Evolutionary conservation across 2,888 invertebrate species (phyloP), one percentile per base, ranked within the genome.

Genomic region (Euproctis similis): DNA sequence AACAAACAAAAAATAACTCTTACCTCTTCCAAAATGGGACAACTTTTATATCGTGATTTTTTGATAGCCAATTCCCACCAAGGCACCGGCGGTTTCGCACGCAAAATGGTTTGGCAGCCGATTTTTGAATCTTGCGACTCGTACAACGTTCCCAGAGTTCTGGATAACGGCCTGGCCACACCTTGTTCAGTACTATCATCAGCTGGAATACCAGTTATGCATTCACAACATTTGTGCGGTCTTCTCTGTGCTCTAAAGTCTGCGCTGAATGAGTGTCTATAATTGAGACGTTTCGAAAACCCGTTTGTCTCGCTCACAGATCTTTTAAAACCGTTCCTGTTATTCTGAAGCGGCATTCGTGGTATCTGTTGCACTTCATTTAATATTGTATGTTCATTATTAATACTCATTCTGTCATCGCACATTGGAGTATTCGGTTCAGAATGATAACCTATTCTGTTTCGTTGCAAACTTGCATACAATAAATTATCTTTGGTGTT

Each of bases 1-100:
- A 2, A 25, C 14, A 25, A 24, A 26, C 27, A 35, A 38, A 9
- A 21, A 27, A 30, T 30, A 32, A 33, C 30, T 52, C 81, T 67
- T 66, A 86, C 80, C 76, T 89, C 88, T 86, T 92, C 90, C 43
- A 93, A 86, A 40, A 92, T 90, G 24, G 94, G 94, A 67, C 94
- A 95, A 55, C 93, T 94, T 55, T 92, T 88, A 46, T 94, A 91
- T 42, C 93, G 89, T 53, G 90, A 90, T 45, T 92, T 90, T 50
- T 90, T 88, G 26, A 93, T 92, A 20, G 95, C 95, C 51, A 94
- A 72, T 73, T 95, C 95, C 90, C 93, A 95, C 95, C 95, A 95
- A 0, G 95, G 95, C 39, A 94, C 88, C 32, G 89, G 87, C 14
- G 92, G 91, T 53, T 90, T 90, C 32, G 88, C 85, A 17, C 90